phyloP scores from a whole-genome alignment of 2,888 invertebrate species.

The Phortica magna region DNA sequence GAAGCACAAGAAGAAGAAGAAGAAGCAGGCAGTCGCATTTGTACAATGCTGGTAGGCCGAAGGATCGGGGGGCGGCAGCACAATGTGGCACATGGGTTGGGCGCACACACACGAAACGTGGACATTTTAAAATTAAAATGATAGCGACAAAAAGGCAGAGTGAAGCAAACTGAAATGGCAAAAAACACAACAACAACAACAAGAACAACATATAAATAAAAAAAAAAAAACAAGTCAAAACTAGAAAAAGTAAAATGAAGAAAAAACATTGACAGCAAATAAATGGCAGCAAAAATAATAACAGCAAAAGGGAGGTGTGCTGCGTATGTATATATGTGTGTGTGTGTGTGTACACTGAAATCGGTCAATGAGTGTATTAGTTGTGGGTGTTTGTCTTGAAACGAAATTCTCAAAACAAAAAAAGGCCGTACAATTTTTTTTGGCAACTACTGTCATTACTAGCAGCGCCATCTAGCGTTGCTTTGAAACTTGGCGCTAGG shows the following conservation, averaged over 20 bases:
- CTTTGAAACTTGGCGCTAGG: neutral
- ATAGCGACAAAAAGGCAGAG: slow-evolving; percentile 48
- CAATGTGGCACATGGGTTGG: neutral
- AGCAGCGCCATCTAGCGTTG: neutral
- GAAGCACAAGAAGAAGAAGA: neutral
- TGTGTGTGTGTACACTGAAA: neutral
- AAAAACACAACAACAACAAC: slow-evolving; percentile 34
- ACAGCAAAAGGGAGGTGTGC: slow-evolving; percentile 69
- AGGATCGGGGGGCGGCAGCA: neutral
- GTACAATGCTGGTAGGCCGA: neutral
- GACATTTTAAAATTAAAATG: slow-evolving; percentile 74
- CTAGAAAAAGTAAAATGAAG: neutral
- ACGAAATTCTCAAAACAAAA: slow-evolving; percentile 11
- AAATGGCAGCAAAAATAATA: slow-evolving; percentile 74
- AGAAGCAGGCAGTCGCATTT: neutral
- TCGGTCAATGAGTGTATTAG: too few species aligned
- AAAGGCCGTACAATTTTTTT: neutral
- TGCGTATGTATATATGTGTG: slow-evolving; percentile 11
- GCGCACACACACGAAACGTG: slow-evolving; percentile 30
- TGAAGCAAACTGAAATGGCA: neutral
- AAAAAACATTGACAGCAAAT: slow-evolving; percentile 72
- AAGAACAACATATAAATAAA: slow-evolving; percentile 31
- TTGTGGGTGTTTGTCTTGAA: neutral
- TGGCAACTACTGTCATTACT: slow-evolving; percentile 17
- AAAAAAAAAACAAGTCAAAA: slow-evolving; percentile 29